Base-by-base conservation (phyloP, 2,113 vertebrate genomes). In the Glaucidium brasilianum region DNA sequence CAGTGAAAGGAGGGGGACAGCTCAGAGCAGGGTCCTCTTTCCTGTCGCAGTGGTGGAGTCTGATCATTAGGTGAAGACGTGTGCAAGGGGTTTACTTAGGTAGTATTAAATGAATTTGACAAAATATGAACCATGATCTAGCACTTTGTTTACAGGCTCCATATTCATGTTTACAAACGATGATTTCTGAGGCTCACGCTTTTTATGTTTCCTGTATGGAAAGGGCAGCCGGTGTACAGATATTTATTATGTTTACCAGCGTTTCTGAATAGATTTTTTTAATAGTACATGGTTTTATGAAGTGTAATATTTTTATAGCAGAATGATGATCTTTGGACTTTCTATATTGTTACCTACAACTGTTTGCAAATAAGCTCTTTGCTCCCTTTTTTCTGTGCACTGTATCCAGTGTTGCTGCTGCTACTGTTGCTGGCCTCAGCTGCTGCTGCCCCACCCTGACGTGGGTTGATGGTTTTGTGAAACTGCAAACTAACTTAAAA, bases 281-380 rank as follows among this genome's bases (percentile, higher is more conserved):
- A 30, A 92, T 95, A 98, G 97, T 96, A 98, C 80, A 87, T 97
- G 97, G 93, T 97, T 98, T 98, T 98, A 97, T 97, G 97, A 98
- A 97, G 96, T 96, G 96, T 95, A 93, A 95, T 97, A 72, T 97
- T 97, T 98, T 98, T 96, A 97, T 97, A 96, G 96, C 85, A 92
- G 94, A 95, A 94, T 79, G 64, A 97, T 52, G 47, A 94, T 82
- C 78, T 96, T 92, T 92, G 96, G 95, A 93, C 94, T 97, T 97
- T 94, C 94, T 97, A 77, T 85, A 80, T 82, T 77, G 95, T 96
- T 90, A 84, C 71, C 58, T 58, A 35, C 66, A 56, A 76, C 49
- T 25, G 79, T 89, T 80, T 84, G 79, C 68, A 77, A 88, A 49
- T 34, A 68, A 84, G 82, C 49, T 85, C 50, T 85, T 86, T 43